phyloP scores from a whole-genome alignment of 2,888 invertebrate species.

The Tetranychus truncatus region DNA sequence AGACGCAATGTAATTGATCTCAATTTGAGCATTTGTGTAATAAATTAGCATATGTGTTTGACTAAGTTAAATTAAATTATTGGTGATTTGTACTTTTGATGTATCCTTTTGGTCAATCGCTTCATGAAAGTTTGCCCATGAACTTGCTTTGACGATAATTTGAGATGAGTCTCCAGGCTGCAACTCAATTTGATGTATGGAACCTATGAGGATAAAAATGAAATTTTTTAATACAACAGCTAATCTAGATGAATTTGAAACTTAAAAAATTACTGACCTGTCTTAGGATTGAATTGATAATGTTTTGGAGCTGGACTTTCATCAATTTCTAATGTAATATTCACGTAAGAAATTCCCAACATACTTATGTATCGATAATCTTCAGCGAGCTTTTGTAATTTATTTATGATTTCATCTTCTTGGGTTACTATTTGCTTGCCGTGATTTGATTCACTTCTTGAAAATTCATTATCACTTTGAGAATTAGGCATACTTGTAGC shows the following conservation, averaged over 20 bases:
- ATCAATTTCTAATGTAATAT: not conserved
- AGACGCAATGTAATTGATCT: too few relatives aligned
- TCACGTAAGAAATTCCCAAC: not conserved
- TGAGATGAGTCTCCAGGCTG: not conserved
- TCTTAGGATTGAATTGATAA: not conserved
- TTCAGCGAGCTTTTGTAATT: not conserved
- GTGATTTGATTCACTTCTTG: not conserved
- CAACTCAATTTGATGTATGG: not conserved
- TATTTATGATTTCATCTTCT: not conserved
- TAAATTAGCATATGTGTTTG: not conserved
- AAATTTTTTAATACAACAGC: not conserved
- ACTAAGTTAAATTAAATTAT: not conserved
- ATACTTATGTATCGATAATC: slow-evolving; percentile 1
- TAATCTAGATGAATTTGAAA: not conserved
- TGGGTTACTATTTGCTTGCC: not conserved
- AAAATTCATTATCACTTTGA: not conserved
- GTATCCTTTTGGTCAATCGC: not conserved
- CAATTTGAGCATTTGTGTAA: too few relatives aligned
- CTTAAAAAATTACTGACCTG: slow-evolving; percentile 7
- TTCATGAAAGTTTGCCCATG: not conserved
- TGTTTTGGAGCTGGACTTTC: not conserved
- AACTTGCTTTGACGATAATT: not conserved
- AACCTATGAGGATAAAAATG: not conserved
- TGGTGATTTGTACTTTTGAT: slow-evolving; percentile 4
- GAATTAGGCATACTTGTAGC: not conserved